phyloP scores from a whole-genome alignment of 2,113 vertebrate genomes.

The Syrrhaptes paradoxus region DNA sequence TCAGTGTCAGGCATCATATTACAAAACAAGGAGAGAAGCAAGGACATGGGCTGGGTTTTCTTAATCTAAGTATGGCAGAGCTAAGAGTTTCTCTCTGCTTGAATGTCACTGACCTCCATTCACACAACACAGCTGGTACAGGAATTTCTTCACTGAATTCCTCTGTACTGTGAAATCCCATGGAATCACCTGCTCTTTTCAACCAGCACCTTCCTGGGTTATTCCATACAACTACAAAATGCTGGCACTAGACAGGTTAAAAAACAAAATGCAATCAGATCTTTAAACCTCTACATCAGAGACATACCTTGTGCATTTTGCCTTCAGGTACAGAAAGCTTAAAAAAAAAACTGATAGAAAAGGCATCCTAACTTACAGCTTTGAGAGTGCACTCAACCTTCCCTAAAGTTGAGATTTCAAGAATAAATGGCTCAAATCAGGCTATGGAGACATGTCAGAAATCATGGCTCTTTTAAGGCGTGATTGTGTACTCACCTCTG shows the following conservation, averaged over 20 bases:
- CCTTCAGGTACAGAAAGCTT: not conserved
- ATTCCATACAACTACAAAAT: not conserved
- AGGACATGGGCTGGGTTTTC: not conserved
- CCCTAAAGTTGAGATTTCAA: not conserved
- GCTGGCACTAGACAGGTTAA: not conserved
- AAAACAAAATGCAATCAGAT: not conserved
- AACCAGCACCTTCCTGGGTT: not conserved
- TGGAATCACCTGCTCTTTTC: not conserved
- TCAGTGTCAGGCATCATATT: fast-evolving
- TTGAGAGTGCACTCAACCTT: not conserved
- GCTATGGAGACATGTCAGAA: not conserved
- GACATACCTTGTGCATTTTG: not conserved
- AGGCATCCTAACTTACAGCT: not conserved
- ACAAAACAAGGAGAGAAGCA: not conserved
- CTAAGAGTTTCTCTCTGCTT: not conserved
- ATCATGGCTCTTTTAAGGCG: constrained; percentile 1
- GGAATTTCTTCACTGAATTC: not conserved
- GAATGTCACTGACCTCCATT: not conserved
- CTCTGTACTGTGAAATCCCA: not conserved
- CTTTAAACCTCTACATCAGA: not conserved
- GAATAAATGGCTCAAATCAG: constrained; percentile 27
- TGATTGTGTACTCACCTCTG: not conserved
- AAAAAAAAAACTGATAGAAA: not conserved
- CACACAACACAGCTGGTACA: not conserved
- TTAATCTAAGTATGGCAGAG: not conserved